Conservation (phyloP, 2,113 vertebrate genomes). For the Serilophus lunatus region DNA sequence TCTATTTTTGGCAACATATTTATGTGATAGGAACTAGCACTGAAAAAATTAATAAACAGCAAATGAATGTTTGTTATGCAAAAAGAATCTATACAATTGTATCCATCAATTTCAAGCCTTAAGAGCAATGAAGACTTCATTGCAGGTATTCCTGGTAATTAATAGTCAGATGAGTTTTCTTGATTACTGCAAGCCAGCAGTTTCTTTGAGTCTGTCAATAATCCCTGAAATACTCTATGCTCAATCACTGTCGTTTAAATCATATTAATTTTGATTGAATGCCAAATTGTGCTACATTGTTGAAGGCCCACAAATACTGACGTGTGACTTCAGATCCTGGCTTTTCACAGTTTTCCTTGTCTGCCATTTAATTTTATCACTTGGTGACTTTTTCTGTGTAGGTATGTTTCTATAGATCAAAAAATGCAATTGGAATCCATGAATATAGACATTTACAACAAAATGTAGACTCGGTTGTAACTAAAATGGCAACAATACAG, state of each 20-base stretch:
- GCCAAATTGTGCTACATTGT: not conserved
- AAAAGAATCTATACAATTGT: not conserved
- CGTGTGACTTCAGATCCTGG: not conserved
- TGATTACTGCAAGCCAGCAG: not conserved
- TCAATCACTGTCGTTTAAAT: not conserved
- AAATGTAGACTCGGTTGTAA: not conserved
- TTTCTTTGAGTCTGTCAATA: not conserved
- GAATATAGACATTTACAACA: not conserved
- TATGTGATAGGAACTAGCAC: not conserved
- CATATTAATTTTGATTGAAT: not conserved
- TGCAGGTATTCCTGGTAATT: not conserved
- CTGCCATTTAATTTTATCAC: not conserved
- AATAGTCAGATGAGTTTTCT: not conserved
- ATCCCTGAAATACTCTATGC: not conserved
- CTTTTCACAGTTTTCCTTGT: not conserved
- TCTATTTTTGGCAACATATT: not conserved
- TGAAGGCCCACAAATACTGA: not conserved
- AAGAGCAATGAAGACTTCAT: not conserved
- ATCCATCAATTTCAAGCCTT: not conserved
- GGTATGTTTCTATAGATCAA: not conserved
- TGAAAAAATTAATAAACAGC: not conserved
- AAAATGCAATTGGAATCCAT: not conserved
- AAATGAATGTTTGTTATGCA: not conserved
- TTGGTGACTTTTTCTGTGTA: not conserved
- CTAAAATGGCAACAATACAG: not conserved